Base-by-base conservation (phyloP, 2,113 vertebrate species). In the Neogale vison region DNA sequence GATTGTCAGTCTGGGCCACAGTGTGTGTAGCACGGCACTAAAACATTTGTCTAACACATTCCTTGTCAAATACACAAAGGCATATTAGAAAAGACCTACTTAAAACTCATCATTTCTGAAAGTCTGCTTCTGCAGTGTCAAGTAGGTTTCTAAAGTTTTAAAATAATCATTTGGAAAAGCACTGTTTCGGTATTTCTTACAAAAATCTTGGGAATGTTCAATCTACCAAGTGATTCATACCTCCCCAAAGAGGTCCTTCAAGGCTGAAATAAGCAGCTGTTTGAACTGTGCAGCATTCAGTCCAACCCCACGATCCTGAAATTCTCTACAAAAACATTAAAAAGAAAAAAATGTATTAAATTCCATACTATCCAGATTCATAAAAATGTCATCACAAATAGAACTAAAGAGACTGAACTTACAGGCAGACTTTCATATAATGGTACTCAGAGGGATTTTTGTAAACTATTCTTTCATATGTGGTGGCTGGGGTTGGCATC, bases 161-260 rank as follows among this genome's bases (percentile, higher is more conserved):
- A 90, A 96, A 67, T 45, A 59, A 45, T 57, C 65, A 23, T 80
- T 81, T 92, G 36, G 57, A 34, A 93, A 79, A 79, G n/a, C 23
- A n/a, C 52, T 39, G 34, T 95, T 93, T 85, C 52, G 84, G 15
- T 34, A 71, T 89, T 92, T 81, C 67, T 77, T 96, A 95, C 5
- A 86, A 93, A 86, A 65, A 83, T 29, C 34, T 81, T 15, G 55
- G 21, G 23, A 61, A 34, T 61, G 15, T 90, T 79, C 47, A 21
- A 50, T 85, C 14, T 69, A 80, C 10, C 45, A 42, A 77, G 57
- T 36, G 23, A 83, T 15, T 45, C 14, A 69, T 98, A 99, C 99
- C 99, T 99, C 99, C 96, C 99, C 99, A 80, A 99, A 99, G 57
- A 99, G 98, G 76, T 98, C 99, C 97, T 98, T 99, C 91, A 99